These are phyloP conservation scores for Hiodon alosoides DNA, from an alignment of 2,113 vertebrate species.

Conservation along the genomic window DNA sequence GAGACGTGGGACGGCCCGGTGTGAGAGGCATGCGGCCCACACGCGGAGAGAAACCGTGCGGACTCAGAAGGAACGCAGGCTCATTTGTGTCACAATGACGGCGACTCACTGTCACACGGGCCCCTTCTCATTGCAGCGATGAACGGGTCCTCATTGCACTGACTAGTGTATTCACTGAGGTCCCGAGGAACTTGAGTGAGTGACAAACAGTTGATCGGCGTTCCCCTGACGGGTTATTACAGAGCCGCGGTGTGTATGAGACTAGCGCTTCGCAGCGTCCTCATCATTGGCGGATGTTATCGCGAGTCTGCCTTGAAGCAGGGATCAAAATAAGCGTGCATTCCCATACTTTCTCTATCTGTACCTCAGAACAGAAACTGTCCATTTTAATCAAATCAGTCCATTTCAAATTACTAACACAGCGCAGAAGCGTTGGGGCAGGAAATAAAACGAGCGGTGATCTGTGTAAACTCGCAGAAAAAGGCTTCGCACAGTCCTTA, in stretches of 20 bases:
- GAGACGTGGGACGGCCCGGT: not conserved
- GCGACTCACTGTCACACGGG: constrained; percentile 34
- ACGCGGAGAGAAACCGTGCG: not conserved
- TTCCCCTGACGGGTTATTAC: constrained; percentile 36
- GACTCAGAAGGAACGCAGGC: constrained; percentile 34
- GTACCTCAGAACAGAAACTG: not conserved
- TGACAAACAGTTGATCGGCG: constrained; percentile 43
- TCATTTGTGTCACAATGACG: constrained; percentile 36
- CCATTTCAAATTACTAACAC: not conserved
- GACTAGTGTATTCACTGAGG: constrained; percentile 32
- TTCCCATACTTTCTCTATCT: not conserved
- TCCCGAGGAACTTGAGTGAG: constrained; percentile 40
- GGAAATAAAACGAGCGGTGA: constrained; percentile 1
- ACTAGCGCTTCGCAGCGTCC: constrained; percentile 33
- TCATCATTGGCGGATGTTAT: constrained; percentile 40
- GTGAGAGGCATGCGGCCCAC: not conserved
- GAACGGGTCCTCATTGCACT: constrained; percentile 26
- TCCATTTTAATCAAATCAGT: not conserved
- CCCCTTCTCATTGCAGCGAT: constrained; percentile 23
- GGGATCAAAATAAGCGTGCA: not conserved
- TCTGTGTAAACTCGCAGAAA: not conserved
- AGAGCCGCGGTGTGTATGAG: constrained; percentile 20
- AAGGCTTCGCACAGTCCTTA: constrained; percentile 1
- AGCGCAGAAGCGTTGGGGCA: not conserved
- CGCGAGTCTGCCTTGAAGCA: not conserved